Evolutionary conservation across 2,797 vertebrate species (phyloP).

Genomic region (Tapera naevia): DNA sequence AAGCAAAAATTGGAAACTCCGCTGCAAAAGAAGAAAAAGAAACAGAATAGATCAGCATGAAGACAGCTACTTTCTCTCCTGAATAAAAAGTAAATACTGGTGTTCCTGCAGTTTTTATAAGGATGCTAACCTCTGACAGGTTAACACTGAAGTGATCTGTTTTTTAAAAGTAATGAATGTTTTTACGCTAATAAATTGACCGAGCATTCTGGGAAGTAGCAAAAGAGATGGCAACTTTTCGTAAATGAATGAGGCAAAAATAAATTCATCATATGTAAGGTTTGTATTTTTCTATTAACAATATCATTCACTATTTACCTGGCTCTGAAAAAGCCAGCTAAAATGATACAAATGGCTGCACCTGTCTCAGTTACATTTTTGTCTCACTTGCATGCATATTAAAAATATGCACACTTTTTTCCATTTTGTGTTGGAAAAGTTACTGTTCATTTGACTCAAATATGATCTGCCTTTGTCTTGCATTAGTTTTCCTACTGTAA

Average conservation of each 20-base stretch:
- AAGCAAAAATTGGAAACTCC: constrained; percentile 45
- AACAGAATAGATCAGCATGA: constrained; percentile 18
- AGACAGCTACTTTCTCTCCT: background rate
- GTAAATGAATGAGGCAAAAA: background rate
- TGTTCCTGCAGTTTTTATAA: background rate
- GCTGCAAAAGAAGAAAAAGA: constrained; percentile 71
- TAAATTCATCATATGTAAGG: background rate
- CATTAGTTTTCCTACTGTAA: background rate
- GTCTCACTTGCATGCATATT: background rate
- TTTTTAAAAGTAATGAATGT: background rate
- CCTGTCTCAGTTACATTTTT: background rate
- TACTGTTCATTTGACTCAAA: background rate
- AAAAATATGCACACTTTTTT: background rate
- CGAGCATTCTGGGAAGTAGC: background rate
- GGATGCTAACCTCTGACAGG: background rate
- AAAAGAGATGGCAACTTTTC: background rate
- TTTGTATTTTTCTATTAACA: constrained; percentile 13
- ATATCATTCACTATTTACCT: background rate
- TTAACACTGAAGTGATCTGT: background rate
- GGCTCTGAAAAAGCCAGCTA: background rate
- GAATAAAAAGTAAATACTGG: background rate
- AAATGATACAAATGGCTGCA: background rate
- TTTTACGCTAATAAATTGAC: background rate
- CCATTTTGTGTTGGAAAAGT: background rate
- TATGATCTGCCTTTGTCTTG: background rate